Evolutionary conservation across 2,113 vertebrate genomes (phyloP), one percentile per base, ranked within the genome.

Genomic region (Sorex araneus): DNA sequence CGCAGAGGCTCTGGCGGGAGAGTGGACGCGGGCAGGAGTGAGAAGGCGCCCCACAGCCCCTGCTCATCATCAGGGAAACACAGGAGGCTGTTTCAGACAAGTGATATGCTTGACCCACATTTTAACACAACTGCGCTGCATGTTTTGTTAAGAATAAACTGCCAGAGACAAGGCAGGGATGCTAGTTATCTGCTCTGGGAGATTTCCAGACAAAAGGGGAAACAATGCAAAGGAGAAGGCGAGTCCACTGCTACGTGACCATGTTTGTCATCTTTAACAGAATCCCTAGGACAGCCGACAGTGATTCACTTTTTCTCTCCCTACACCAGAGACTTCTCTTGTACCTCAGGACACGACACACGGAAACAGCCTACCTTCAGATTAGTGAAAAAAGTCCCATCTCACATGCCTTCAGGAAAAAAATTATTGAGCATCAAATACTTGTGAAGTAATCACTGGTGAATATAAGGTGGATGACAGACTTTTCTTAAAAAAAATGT

Each of bases 401-500:
- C 18, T 64, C 32, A 43, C 60, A 45, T 89, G 94, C 25, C 70
- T 86, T 83, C 67, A 81, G 54, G 40, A 63, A 90, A 92, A 89
- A 89, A 84, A 80, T 5, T 76, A 57, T 67, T 84, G 25, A 88
- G 23, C 47, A 70, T 90, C 32, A 66, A 77, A 83, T 87, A 83
- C 71, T 45, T 67, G 45, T 18, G 40, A 88, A 36, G 7, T 40
- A 40, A 40, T 40, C 40, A 40, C 40, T 40, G 40, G 40, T 40
- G 40, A 40, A 40, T 40, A 40, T 40, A 40, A 40, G 40, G 40
- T 40, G 40, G 40, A 7, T 40, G 7, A 40, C 40, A 40, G 40
- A 3, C 40, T 40, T 40, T 40, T 40, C 40, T 40, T 40, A 40
- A 40, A 40, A 40, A 40, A 40, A 40, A 40, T 40, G 40, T 40